Evolutionary conservation across 1,140 invertebrate species (phyloP).

Genomic region (Drosophila sp.): DNA sequence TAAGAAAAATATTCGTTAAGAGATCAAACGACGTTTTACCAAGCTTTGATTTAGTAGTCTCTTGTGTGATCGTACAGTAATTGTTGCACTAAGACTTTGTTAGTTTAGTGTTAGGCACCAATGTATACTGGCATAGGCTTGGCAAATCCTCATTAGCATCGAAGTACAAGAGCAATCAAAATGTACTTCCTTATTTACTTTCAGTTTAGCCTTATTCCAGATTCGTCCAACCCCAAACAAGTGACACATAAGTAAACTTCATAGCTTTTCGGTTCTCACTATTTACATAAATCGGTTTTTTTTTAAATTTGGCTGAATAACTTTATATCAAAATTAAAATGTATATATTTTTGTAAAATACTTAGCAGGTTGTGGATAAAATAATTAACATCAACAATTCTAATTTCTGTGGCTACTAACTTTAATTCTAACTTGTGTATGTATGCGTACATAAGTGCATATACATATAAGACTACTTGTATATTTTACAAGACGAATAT

Average conservation of each 20-base stretch:
- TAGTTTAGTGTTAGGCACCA: background rate
- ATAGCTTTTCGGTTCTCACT: conserved; percentile 68
- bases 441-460: conserved; percentile 25
- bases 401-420: conserved; percentile 15
- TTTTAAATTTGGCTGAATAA: conserved; percentile 40
- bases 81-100: conserved; percentile 1
- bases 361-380: conserved; percentile 2
- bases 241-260: conserved; percentile 67
- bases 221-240: conserved; percentile 43
- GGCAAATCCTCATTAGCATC: background rate
- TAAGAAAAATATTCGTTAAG: too few species aligned
- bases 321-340: conserved; percentile 9
- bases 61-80: conserved; percentile 19
- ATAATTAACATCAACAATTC: background rate
- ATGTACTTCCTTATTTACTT: conserved; percentile 38
- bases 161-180: conserved; percentile 29
- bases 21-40: conserved; percentile 55
- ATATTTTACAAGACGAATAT: background rate
- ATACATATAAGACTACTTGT: conserved; percentile 3
- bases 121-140: background rate
- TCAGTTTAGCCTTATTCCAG: conserved; percentile 32
- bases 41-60: conserved; percentile 49
- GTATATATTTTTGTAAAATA: conserved; percentile 12
- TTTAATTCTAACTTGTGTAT: background rate
- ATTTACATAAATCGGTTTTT: conserved; percentile 16